Percentiles rank a stretch among this genome's conserved stretches.
Conservation (phyloP, 2,888 invertebrate genomes). For the Hetaerina titia region DNA sequence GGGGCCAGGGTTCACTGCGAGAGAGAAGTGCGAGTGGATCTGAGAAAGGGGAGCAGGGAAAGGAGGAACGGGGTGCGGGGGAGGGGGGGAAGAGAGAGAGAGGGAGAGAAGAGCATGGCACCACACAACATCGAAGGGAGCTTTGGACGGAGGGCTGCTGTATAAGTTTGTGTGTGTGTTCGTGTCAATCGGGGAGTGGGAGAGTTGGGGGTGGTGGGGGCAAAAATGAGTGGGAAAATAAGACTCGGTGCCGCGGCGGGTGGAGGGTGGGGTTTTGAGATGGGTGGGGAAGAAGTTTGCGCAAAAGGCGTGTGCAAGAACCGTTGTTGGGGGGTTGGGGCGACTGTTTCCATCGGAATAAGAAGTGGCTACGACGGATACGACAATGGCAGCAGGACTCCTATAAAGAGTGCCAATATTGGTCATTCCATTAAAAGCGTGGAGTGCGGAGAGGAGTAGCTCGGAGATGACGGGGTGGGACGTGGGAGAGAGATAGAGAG, state of each 20-base stretch:
- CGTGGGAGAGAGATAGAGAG: background rate
- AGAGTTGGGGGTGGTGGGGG: no score
- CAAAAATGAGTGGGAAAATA: background rate
- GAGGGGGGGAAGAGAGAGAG: no score
- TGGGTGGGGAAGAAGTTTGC: background rate
- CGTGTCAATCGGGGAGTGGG: no score
- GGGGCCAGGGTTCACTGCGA: no score
- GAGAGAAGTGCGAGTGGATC: no score
- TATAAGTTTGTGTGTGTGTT: no score
- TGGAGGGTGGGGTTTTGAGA: background rate
- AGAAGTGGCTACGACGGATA: background rate
- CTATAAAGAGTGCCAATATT: constrained; percentile 61
- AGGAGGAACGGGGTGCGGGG: no score
- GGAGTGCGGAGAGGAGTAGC: background rate
- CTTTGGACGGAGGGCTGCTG: no score
- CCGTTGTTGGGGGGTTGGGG: background rate
- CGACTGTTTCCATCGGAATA: constrained; percentile 48
- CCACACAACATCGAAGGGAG: no score
- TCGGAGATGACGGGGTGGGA: background rate
- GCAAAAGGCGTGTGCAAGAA: constrained; percentile 33
- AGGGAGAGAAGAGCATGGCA: no score
- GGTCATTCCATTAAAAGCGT: constrained; percentile 59
- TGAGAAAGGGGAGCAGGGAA: no score
- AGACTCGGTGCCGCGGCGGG: background rate
- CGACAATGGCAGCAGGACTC: background rate